Evolutionary conservation across 2,113 vertebrate species (phyloP).

Genomic region (Pipra filicauda): DNA sequence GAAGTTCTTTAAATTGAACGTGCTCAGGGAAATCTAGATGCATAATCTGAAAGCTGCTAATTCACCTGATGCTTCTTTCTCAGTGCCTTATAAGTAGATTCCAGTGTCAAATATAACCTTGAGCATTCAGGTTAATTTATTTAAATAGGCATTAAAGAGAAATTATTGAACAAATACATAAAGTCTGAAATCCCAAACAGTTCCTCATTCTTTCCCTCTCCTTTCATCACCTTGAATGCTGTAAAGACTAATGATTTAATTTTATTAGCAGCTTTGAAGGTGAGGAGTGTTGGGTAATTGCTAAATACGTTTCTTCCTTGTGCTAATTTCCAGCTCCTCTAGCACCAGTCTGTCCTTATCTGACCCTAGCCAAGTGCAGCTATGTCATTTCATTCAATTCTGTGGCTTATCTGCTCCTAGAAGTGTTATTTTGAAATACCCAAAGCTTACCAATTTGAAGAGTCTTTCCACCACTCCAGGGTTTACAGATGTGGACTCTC

Average conservation of each 20-base stretch:
- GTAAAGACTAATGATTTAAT: slow-evolving; percentile 56
- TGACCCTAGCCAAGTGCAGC: neutral
- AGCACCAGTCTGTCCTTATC: slow-evolving; percentile 2
- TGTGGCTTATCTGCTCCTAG: neutral
- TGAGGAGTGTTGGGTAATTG: slow-evolving; percentile 24
- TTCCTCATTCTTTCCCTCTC: slow-evolving; percentile 40
- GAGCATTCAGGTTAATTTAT: slow-evolving; percentile 39
- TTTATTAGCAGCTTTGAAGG: slow-evolving; percentile 46
- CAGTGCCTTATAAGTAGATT: neutral
- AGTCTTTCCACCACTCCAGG: neutral
- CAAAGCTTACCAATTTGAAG: neutral
- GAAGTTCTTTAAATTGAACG: neutral
- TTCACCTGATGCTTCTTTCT: slow-evolving; percentile 12
- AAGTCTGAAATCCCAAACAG: slow-evolving; percentile 22
- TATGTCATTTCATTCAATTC: neutral
- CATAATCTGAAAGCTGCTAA: neutral
- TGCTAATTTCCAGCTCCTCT: slow-evolving; percentile 32
- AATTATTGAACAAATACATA: neutral
- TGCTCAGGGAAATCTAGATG: neutral
- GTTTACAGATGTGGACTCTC: neutral
- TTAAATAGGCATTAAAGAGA: slow-evolving; percentile 39
- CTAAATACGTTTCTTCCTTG: slow-evolving; percentile 12
- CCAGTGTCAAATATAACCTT: slow-evolving; percentile 15
- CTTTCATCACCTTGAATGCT: slow-evolving; percentile 41
- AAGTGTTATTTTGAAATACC: neutral